Base-by-base conservation (phyloP, 2,797 vertebrate species). In the Taeniopygia guttata region DNA sequence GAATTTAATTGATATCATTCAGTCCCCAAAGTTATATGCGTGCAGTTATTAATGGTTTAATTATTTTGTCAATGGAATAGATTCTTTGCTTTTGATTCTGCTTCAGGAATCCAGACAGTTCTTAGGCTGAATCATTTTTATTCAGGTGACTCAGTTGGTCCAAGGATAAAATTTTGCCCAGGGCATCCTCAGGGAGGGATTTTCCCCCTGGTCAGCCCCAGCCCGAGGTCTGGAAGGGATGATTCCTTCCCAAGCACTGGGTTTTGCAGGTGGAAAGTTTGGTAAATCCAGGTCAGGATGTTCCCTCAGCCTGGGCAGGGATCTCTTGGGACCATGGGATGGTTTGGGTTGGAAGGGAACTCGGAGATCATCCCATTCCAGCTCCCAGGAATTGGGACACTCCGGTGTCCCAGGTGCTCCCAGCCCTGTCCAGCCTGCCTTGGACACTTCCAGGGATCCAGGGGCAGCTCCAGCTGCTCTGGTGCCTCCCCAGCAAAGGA, bases 41-140 rank as follows among this genome's bases (percentile, higher is more conserved):
- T 76, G 59, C 51, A 69, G 70, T 94, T 96, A 88, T 78, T 93
- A 96, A 78, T 76, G 77, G 60, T 67, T 84, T 96, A 87, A 92
- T 91, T 84, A 66, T 52, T 87, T 83, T 88, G 63, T 73, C 85
- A 86, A 16, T 84, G 45, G 79, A 88, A 79, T 22, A 38, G 52
- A 91, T 67, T 73, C 69, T 68, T 84, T 87, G 84, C 43, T 36
- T 93, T 84, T 69, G 40, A 66, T 34, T 81, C 56, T 66, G 40
- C 62, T 79, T 22, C 36, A 52, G 17, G 66, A 81, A 48, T 9
- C 4, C 29, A 51, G 54, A 16, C 4, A 5, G 18, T 55, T 58
- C 63, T 68, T 16, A 58, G 72, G 54, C 64, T 83, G 82, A 55
- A 17, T 68, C 56, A 10, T 67, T 81, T 48, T 62, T 22, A 19